Evolutionary conservation across 30 jellyfish, hydroid and myxozoan genomes (phyloP).

Genomic region (Kudoa iwatai): DNA sequence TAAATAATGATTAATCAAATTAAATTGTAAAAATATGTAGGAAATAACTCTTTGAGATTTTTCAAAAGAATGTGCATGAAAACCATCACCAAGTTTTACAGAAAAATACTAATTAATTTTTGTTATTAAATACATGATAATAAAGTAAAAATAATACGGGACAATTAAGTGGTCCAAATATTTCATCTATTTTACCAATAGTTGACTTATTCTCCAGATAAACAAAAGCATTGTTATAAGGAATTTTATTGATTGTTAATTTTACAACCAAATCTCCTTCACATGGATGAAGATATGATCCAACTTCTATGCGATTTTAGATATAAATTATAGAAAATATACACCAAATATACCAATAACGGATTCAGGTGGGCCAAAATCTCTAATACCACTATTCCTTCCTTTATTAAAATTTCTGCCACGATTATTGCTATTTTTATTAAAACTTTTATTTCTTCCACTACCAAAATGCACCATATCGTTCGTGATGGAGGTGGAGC

Average conservation of each 20-base stretch:
- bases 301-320: constrained; percentile 19
- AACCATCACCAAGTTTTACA: constrained; percentile 29
- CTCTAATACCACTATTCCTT: too few relatives aligned
- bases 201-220: constrained; percentile 59
- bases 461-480: too few relatives aligned
- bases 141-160: constrained; percentile 21
- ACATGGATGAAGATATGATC: constrained; percentile 61
- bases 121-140: neutral
- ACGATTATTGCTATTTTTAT: too few relatives aligned
- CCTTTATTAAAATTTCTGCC: too few relatives aligned
- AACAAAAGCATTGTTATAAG: constrained; percentile 67
- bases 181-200: constrained; percentile 75
- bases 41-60: constrained; percentile 19
- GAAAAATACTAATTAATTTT: constrained; percentile 15
- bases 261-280: constrained; percentile 45
- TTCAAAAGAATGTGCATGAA: constrained; percentile 41
- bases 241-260: constrained; percentile 48
- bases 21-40: neutral
- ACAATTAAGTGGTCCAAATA: constrained; percentile 77
- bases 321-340: neutral
- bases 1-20: neutral
- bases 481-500: too few relatives aligned
- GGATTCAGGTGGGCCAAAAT: constrained; percentile 72
- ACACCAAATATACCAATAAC: constrained; percentile 15
- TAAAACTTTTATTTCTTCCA: too few relatives aligned